phyloP scores from a whole-genome alignment of 2,888 invertebrate genomes.

The Ashinkailepas kermadecensis region DNA sequence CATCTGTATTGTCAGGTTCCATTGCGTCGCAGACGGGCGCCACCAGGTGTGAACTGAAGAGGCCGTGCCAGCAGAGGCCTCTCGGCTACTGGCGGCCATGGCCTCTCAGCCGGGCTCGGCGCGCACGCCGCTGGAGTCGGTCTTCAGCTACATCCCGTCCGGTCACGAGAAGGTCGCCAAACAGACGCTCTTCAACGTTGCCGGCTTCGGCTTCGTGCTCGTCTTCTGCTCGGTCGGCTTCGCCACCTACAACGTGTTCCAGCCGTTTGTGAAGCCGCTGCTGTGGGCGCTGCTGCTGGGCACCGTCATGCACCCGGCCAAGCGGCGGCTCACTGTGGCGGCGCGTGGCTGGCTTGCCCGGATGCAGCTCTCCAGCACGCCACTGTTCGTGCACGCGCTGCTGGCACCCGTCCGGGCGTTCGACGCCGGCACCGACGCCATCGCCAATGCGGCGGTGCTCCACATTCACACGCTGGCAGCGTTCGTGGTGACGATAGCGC shows the following conservation, averaged over 20 bases:
- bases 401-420: constrained; percentile 62
- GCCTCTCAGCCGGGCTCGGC: background rate
- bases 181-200: constrained; percentile 15
- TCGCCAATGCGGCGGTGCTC: constrained; percentile 61
- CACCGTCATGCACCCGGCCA: constrained; percentile 93
- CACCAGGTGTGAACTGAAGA: too few species aligned
- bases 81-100: background rate
- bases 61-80: too few species aligned
- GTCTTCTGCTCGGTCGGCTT: background rate
- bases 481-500: constrained; percentile 43
- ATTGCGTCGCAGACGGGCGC: too few species aligned
- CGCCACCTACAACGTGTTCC: constrained; percentile 52
- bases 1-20: too few species aligned
- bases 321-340: constrained; percentile 65
- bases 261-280: constrained; percentile 86
- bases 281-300: constrained; percentile 95
- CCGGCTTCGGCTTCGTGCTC: background rate
- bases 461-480: constrained; percentile 55
- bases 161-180: constrained; percentile 16
- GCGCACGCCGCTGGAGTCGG: constrained; percentile 1
- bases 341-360: constrained; percentile 66
- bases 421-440: constrained; percentile 63
- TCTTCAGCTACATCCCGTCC: constrained; percentile 20
- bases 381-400: constrained; percentile 40
- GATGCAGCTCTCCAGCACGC: constrained; percentile 41